Conservation (phyloP, 2,888 invertebrate species). For the Pherbina coryleti region DNA sequence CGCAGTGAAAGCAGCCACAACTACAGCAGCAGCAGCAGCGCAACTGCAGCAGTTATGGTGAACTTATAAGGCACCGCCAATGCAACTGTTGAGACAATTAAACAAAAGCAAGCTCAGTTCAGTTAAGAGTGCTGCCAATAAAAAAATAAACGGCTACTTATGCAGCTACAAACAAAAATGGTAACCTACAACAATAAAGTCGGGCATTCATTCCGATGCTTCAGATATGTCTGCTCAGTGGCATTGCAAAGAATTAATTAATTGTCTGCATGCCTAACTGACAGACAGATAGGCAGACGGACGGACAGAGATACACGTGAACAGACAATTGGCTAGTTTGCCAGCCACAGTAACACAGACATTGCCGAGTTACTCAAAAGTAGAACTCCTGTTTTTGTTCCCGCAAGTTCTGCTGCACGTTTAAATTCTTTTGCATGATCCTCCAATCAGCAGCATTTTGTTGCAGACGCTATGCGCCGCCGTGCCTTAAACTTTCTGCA, state of each 20-base stretch:
- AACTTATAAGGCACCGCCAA: conserved; percentile 47
- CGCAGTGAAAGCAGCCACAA: conserved; percentile 20
- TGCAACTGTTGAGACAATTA: conserved; percentile 22
- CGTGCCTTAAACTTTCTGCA: neutral
- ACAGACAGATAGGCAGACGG: neutral
- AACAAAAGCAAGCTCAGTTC: neutral
- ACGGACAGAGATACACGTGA: neutral
- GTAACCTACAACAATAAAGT: neutral
- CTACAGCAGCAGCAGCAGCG: conserved; percentile 32
- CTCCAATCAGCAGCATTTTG: neutral
- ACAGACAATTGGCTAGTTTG: neutral
- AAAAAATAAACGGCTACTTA: neutral
- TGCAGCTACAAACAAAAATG: neutral
- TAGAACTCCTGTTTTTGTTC: too few species aligned
- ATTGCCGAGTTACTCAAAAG: neutral
- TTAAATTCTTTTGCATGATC: neutral
- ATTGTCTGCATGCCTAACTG: conserved; percentile 42
- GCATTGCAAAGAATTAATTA: conserved; percentile 50
- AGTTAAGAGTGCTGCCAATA: neutral
- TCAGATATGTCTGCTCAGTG: neutral
- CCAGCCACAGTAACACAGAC: neutral
- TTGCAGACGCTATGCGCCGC: neutral
- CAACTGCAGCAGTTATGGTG: conserved; percentile 43
- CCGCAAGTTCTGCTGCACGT: neutral
- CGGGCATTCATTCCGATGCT: neutral